Evolutionary conservation across 2,113 vertebrate species (phyloP), one percentile per base, ranked within the genome.

Genomic region (Candoia aspera): DNA sequence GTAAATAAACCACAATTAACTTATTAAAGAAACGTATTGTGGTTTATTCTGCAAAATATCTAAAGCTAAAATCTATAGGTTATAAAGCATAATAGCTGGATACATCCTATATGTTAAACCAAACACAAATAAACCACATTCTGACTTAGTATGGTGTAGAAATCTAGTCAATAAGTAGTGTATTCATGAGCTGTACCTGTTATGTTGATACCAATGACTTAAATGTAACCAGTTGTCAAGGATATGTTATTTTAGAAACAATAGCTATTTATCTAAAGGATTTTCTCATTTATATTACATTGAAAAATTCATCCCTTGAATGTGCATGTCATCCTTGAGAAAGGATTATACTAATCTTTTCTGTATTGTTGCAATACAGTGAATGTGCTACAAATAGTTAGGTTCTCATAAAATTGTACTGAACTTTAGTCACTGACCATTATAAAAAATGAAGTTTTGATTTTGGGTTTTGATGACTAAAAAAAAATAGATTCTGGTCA

Each of bases 281-380:
- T 95, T 96, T 85, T 57, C 23, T 88, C 21, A 73, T 88, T 88
- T 94, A 49, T 26, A 86, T n/a, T 92, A 91, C 91, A 10, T 91
- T 92, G 64, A 92, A 62, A 93, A 94, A 91, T 86, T 89, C 93
- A 59, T 15, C 93, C 29, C 0, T 0, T 8, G 29, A 64, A 86
- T 10, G 29, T 64, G 2, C 6, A 33, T 6, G n/a, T 73, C 64
- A 33, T 73, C n/a, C 64, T 33, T 73, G 17, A 33, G n/a, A 29
- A 0, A 73, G 13, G n/a, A 73, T 13, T 4, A 73, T 33, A n/a
- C 13, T 73, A 73, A 73, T 73, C 29, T 73, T 73, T 73, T 73
- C 64, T 73, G n/a, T 37, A 37, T 17, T 37, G 33, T 19, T 73
- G n/a, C 33, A 37, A 73, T 73, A 73, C n/a, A 33, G 68, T 73